Base-by-base conservation (phyloP, 2,113 vertebrate genomes). In the Dipodomys merriami region DNA sequence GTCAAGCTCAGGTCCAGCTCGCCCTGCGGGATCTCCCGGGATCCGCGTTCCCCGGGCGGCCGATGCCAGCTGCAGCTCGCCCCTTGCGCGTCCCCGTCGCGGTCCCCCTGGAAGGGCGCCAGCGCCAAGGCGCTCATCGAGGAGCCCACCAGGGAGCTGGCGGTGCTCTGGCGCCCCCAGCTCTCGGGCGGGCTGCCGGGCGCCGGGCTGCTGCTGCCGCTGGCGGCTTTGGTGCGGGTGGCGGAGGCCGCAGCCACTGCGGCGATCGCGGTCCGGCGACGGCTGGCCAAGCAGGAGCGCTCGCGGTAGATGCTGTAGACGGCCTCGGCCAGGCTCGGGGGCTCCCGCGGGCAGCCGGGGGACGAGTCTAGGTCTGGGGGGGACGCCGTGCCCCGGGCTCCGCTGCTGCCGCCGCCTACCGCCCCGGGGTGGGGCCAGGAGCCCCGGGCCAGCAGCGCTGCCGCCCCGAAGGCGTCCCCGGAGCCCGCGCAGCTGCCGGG, bases 301-400 rank as follows among this genome's bases (percentile, higher is more conserved):
- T 99, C 99, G 77, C 83, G 98, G 96, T 98, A 99, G 97, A 99
- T 99, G 97, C 99, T 99, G 96, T 99, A 99, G 89, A 99, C 98
- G 0, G 98, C 98, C 88, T 99, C 99, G 0, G 98, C 98, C 96
- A 99, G 98, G 85, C 98, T 98, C 95, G 97, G 99, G 80, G 98
- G 39, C 86, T 96, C 96, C 80, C 96, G 65, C 95, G 95, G 93
- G 96, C 96, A 20, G 95, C 96, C 4, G 96, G 97, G 96, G 0
- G 97, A 97, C 1, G 98, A 97, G 0, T 81, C 96, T 29, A 97
- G 93, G 86, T 99, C 98, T 0, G 98, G 97, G 0, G 98, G 98
- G 53, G 98, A 98, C 64, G 97, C 97, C 18, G 97, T 23, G 33
- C 97, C 85, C 27, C 96, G 19, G 95, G 93, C n/a, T 4, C 71